Evolutionary conservation across 1,140 invertebrate species (phyloP).

Genomic region (Cotesia typhae): DNA sequence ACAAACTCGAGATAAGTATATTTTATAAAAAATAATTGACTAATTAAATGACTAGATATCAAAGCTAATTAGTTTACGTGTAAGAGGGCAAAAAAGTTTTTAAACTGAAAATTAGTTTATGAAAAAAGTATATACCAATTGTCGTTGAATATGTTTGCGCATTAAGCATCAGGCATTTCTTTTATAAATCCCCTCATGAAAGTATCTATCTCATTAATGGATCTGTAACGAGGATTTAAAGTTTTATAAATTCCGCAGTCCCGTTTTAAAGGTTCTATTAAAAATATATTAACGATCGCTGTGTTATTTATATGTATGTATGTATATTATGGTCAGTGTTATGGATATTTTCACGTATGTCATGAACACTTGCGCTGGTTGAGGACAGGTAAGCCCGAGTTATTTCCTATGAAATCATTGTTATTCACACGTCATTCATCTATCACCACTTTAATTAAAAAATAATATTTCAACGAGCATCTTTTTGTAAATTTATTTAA

Average conservation of each 20-base stretch:
- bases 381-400: constrained; percentile 39
- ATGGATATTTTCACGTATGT: constrained; percentile 35
- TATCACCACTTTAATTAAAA: too few species aligned
- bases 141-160: constrained; percentile 35
- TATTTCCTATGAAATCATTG: constrained; percentile 40
- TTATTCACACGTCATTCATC: neutral
- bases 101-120: neutral
- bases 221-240: constrained; percentile 45
- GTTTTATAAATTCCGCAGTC: neutral
- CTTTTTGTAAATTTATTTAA: too few species aligned
- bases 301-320: constrained; percentile 9
- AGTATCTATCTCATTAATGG: constrained; percentile 53
- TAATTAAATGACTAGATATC: too few species aligned
- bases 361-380: constrained; percentile 33
- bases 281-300: neutral
- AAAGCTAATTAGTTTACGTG: constrained; percentile 46
- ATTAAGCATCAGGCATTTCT: constrained; percentile 40
- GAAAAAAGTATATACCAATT: neutral
- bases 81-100: constrained; percentile 55
- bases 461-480: too few species aligned
- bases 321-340: neutral
- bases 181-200: constrained; percentile 43
- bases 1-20: too few species aligned
- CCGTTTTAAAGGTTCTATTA: neutral
- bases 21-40: too few species aligned